Base-by-base conservation (phyloP, 2,797 vertebrate genomes). In the Bucorvus abyssinicus region DNA sequence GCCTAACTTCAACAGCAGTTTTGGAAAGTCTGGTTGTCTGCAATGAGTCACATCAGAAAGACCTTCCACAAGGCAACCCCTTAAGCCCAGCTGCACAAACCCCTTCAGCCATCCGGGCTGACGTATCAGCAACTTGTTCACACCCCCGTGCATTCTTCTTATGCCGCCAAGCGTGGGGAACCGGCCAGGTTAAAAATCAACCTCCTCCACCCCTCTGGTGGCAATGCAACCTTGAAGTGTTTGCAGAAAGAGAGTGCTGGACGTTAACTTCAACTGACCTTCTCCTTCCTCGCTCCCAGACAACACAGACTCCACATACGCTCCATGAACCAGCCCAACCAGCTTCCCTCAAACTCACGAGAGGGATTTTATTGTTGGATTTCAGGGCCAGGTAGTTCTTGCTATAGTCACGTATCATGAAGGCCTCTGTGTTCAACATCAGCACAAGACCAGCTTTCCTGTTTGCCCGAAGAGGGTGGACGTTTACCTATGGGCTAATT, bases 131-230 rank as follows among this genome's bases (percentile, higher is more conserved):
- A 52, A 45, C 88, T 90, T 26, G 63, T 47, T 71, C 83, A 14
- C 20, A 45, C 47, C 84, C 77, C 85, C 29, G 4, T 15, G 80
- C 77, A 36, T 49, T 79, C 93, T 89, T 92, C 83, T 89, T 22
- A 61, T 52, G 26, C 92, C 57, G 86, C 93, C 86, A 89, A 87
- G 92, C 93, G 92, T 26, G 0, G 70, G 44, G 88, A 95, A 59
- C 27, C 26, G 56, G 70, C 40, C 86, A 52, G 95, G 96, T 97
- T 97, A 95, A 95, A 95, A 95, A 92, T 89, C 92, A 95, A 95
- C 94, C 89, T 95, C 77, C 95, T 80, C 94, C 93, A 90, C 78
- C 92, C 89, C 44, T 83, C 69, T 7, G 78, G 88, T 67, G 92
- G 84, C 94, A 84, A 55, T 8, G 44, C 64, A 94, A 90, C 74